Base-by-base conservation (phyloP, 2,797 vertebrate species). In the Malurus splendens region DNA sequence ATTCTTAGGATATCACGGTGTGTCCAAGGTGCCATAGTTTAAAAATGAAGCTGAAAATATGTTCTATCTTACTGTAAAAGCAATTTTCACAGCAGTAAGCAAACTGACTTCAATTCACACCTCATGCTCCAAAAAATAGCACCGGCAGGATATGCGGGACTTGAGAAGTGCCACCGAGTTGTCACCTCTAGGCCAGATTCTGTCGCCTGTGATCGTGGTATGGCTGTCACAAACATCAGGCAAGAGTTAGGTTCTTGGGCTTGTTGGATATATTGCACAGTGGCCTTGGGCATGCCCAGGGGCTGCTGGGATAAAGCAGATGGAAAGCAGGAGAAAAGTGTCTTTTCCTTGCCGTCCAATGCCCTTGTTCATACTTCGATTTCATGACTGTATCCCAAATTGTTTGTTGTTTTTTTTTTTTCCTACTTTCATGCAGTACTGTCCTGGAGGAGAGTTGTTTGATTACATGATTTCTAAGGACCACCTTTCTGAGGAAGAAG, bases 391-490 rank as follows among this genome's bases (percentile, higher is more conserved):
- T 25, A 7, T 60, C 23, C 8, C 59, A 28, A 82, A 27, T 4
- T 33, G 33, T 33, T 33, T 33, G 33, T n/a, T 8, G 2, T 17
- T 1, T 52, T 76, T 3, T 59, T 25, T 68, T 30, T 52, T 68
- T 27, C 20, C 25, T 86, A 7, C 87, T 73, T 64, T 73, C 6
- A 20, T 94, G 28, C 92, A 99, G 99, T 98, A 99, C 89, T 99
- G 99, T 90, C 98, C 98, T 13, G 99, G 99, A 67, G 99, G 99
- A 81, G 99, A 99, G 95, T 96, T 99, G 70, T 99, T 99, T 82
- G 99, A 99, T 93, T 99, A 99, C 86, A 99, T 99, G 7, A 98
- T 99, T 75, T 98, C 98, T 19, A 99, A 99, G 89, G 98, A 99
- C 89, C 98, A 98, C 39, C 96, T 99, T 72, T 98, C 98, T 0